Conservation (phyloP, 2,113 vertebrate species). For the Scophthalmus maximus region DNA sequence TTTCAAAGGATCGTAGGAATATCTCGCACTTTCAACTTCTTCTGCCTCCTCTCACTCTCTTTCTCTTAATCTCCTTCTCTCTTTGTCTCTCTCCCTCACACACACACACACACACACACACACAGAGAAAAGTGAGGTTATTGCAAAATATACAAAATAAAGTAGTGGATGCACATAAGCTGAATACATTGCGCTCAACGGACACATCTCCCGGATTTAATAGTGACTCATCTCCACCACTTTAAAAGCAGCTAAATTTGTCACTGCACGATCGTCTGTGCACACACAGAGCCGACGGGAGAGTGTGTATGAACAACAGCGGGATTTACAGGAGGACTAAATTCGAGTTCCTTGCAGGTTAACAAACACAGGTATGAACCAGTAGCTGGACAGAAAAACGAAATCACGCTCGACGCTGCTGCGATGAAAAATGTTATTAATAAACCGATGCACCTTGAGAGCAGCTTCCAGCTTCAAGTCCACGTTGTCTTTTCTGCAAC, state of each 20-base stretch:
- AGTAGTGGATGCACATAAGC: constrained; percentile 46
- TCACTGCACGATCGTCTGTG: constrained; percentile 42
- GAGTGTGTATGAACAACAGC: constrained; percentile 45
- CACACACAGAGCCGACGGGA: constrained; percentile 38
- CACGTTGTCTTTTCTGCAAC: constrained; percentile 55
- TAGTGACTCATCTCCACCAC: constrained; percentile 52
- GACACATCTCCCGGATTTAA: constrained; percentile 66
- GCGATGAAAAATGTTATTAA: constrained; percentile 16
- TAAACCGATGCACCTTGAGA: constrained; percentile 25
- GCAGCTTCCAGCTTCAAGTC: constrained; percentile 40
- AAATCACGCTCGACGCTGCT: background rate
- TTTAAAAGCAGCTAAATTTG: constrained; percentile 65
- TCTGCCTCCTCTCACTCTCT: constrained; percentile 14
- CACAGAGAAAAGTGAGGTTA: constrained; percentile 28
- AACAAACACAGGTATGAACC: constrained; percentile 10
- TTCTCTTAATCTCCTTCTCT: constrained; percentile 39
- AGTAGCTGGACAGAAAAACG: no score
- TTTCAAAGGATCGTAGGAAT: constrained; percentile 51
- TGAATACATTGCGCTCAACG: constrained; percentile 38
- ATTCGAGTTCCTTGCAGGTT: background rate
- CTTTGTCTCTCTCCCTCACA: background rate
- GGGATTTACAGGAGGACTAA: constrained; percentile 24
- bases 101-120: background rate
- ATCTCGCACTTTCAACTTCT: constrained; percentile 32
- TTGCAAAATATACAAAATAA: constrained; percentile 20